Conservation (phyloP, 2,888 invertebrate genomes). For the Andricus quercusramuli region DNA sequence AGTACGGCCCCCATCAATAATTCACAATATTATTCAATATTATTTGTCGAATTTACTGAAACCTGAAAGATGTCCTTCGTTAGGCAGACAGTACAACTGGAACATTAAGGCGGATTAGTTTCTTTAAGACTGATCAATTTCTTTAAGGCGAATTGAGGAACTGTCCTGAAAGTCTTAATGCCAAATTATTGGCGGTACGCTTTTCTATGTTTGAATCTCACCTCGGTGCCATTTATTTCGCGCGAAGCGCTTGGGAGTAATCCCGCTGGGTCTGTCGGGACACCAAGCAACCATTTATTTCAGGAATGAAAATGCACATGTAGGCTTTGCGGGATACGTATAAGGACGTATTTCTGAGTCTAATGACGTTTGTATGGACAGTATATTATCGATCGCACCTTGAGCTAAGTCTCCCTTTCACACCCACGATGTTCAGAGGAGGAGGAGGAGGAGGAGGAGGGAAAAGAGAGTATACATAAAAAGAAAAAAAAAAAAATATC, state of each 20-base stretch:
- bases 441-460: not conserved
- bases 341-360: slow-evolving; percentile 33
- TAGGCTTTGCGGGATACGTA: slow-evolving; percentile 34
- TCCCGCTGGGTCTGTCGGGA: slow-evolving; percentile 35
- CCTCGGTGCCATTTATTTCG: slow-evolving; percentile 20
- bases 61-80: too few relatives aligned
- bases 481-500: too few relatives aligned
- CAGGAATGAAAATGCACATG: slow-evolving; percentile 33
- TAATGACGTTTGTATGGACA: slow-evolving; percentile 37
- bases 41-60: too few relatives aligned
- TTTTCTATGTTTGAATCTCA: slow-evolving; percentile 17
- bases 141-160: not conserved
- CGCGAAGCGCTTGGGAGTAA: slow-evolving; percentile 20
- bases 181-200: slow-evolving; percentile 26
- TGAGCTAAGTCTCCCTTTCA: slow-evolving; percentile 27
- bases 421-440: slow-evolving; percentile 14
- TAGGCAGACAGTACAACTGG: not conserved
- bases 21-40: too few relatives aligned
- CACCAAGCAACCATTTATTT: slow-evolving; percentile 16
- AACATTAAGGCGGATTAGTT: slow-evolving; percentile 24
- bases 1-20: too few relatives aligned
- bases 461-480: not conserved
- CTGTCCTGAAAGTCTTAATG: slow-evolving; percentile 20
- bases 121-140: not conserved
- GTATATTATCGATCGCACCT: slow-evolving; percentile 29